Percentiles rank a stretch among this genome's conserved stretches.
phyloP scores from a whole-genome alignment of 2,888 invertebrate species.

The Cerastoderma edule region DNA sequence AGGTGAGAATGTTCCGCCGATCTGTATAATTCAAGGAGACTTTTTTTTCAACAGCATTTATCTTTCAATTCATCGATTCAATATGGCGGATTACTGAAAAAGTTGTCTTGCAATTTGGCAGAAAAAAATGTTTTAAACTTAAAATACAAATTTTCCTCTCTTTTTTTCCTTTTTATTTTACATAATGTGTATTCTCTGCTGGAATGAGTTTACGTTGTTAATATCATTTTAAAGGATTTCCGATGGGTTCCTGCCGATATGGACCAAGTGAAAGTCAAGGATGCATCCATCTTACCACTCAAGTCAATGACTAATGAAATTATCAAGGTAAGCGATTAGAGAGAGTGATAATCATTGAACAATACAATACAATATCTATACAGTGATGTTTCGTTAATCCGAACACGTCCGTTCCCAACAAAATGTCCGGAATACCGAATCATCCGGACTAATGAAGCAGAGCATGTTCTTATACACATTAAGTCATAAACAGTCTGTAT shows the following conservation, averaged over 20 bases:
- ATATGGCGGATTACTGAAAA: too few relatives aligned
- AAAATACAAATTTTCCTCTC: too few relatives aligned
- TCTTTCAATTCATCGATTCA: too few relatives aligned
- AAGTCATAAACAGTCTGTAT: neutral
- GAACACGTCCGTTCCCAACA: neutral
- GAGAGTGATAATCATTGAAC: neutral
- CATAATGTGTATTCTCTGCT: too few relatives aligned
- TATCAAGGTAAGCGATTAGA: constrained; percentile 36
- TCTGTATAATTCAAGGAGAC: too few relatives aligned
- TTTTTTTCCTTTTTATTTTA: too few relatives aligned
- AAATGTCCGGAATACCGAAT: neutral
- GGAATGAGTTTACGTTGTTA: too few relatives aligned
- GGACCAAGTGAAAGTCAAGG: constrained; percentile 65
- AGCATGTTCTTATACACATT: neutral
- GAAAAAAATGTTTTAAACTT: too few relatives aligned
- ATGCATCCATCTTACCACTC: constrained; percentile 74
- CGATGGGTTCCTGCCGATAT: constrained; percentile 78
- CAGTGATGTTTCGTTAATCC: neutral
- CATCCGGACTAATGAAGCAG: neutral
- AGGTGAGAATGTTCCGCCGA: too few relatives aligned
- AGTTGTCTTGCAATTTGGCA: too few relatives aligned
- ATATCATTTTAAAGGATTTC: constrained; percentile 69
- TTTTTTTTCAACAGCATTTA: too few relatives aligned
- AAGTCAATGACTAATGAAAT: constrained; percentile 65
- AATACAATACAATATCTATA: neutral